phyloP scores from a whole-genome alignment of 1,140 invertebrate genomes.

The Papilio aristodemus region DNA sequence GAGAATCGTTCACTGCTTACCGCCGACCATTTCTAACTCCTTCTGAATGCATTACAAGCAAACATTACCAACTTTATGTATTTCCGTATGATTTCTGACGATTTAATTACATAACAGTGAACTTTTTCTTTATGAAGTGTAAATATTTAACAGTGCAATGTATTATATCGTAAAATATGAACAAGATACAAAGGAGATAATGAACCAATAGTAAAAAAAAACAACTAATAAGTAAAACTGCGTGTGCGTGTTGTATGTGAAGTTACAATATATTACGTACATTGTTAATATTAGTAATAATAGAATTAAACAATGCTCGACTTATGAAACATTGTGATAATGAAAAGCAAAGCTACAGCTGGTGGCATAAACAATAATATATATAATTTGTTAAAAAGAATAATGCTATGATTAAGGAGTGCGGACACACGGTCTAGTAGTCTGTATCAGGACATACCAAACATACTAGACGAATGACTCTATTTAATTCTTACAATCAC shows the following conservation, averaged over 20 bases:
- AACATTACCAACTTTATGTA: conserved; percentile 28
- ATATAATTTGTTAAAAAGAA: neutral
- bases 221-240: neutral
- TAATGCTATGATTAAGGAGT: neutral
- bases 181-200: neutral
- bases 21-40: conserved; percentile 35
- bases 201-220: neutral
- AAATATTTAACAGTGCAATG: neutral
- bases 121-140: neutral
- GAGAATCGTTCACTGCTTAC: conserved; percentile 41
- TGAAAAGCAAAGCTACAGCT: neutral
- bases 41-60: conserved; percentile 18
- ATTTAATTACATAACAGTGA: neutral
- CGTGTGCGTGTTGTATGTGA: neutral
- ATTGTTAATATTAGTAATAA: conserved; percentile 6
- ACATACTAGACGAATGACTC: neutral
- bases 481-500: neutral
- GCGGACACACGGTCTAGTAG: neutral
- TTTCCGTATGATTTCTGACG: neutral
- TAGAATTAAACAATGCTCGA: neutral
- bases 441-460: neutral
- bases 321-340: neutral
- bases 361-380: neutral
- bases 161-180: neutral
- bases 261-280: neutral